Percentiles rank a stretch among this genome's conserved stretches.
These are phyloP conservation scores for Sphinx pinastri DNA, from an alignment of 2,888 invertebrate genomes.

Conservation along the genomic window DNA sequence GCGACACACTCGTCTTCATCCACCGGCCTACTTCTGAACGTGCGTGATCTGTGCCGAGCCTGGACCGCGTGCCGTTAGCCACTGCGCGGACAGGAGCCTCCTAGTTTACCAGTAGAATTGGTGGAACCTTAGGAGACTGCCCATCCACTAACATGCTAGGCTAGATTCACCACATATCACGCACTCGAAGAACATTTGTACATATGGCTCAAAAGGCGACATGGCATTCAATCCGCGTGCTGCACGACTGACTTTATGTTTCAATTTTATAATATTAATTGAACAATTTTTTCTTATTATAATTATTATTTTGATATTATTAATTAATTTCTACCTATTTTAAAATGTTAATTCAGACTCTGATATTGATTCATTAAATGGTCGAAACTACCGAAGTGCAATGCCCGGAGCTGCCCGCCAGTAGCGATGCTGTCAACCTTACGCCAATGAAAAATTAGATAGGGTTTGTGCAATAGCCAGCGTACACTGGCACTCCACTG, in stretches of 20 bases:
- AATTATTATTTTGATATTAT: neutral
- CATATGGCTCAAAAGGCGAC: neutral
- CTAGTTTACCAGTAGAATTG: neutral
- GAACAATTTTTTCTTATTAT: neutral
- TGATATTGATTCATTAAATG: constrained; percentile 11
- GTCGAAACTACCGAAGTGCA: neutral
- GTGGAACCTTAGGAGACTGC: neutral
- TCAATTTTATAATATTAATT: neutral
- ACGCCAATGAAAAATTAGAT: neutral
- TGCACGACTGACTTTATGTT: constrained; percentile 18
- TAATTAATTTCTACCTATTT: constrained; percentile 2
- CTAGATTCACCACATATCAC: constrained; percentile 9
- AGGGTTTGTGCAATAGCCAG: neutral
- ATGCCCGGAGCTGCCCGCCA: neutral
- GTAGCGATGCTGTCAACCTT: too few relatives aligned
- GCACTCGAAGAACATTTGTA: constrained; percentile 1
- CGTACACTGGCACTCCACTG: neutral
- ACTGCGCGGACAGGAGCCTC: neutral
- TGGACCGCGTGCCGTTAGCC: neutral
- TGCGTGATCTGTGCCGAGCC: constrained; percentile 13
- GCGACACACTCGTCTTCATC: neutral
- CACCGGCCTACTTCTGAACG: neutral
- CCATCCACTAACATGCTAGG: neutral
- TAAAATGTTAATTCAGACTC: constrained; percentile 2
- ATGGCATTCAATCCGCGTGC: constrained; percentile 18